Evolutionary conservation across 2,888 invertebrate species (phyloP).

Genomic region (Steromphala cineraria): DNA sequence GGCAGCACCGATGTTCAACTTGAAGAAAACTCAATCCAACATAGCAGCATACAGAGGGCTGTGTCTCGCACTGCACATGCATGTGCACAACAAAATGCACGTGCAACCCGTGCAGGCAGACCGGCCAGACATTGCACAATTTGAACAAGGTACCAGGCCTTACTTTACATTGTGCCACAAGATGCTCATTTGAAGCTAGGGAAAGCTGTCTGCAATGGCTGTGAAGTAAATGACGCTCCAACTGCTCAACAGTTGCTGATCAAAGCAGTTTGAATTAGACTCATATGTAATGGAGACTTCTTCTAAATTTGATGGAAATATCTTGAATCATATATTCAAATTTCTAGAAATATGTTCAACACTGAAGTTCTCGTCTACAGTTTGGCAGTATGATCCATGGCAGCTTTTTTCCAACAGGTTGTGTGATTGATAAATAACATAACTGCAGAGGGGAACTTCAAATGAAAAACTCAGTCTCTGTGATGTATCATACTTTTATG

Average conservation of each 20-base stretch:
- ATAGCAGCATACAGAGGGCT: conserved; percentile 1
- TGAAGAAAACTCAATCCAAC: conserved; percentile 2
- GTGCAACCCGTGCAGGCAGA: background rate
- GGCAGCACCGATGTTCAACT: background rate
- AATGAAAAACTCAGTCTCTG: background rate
- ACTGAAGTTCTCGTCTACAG: background rate
- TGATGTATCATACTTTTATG: no score
- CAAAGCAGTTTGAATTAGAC: no score
- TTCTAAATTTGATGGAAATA: no score
- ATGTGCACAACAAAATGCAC: background rate
- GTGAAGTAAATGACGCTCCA: no score
- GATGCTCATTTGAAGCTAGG: background rate
- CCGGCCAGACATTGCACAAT: background rate
- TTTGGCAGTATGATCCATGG: conserved; percentile 1
- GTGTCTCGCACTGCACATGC: background rate
- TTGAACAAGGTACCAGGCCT: background rate
- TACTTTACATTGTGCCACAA: background rate
- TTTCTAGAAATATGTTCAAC: no score
- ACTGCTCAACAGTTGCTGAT: no score
- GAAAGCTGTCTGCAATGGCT: no score
- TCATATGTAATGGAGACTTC: no score
- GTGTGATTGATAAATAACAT: background rate
- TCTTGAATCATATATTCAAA: no score
- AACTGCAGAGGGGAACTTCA: background rate
- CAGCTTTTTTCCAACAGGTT: background rate